Conservation (phyloP, 2,113 vertebrate species). For the Rhabdornis inornatus region DNA sequence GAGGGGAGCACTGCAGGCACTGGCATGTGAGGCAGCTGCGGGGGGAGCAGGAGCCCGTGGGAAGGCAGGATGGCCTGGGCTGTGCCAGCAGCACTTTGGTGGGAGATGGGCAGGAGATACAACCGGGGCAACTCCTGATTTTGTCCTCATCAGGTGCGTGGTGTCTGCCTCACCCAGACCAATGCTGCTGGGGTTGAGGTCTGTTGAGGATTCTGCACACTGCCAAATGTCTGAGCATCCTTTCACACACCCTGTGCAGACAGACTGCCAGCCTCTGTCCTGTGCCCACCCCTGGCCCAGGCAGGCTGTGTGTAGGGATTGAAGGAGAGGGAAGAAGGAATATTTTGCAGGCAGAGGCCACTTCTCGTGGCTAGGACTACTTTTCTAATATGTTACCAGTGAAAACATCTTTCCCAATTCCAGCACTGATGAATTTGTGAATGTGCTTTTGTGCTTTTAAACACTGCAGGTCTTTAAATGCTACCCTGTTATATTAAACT, state of each 20-base stretch:
- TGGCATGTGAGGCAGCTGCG: not conserved
- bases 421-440: conserved; percentile 11
- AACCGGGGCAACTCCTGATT: not conserved
- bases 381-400: not conserved
- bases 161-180: not conserved
- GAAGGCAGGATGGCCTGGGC: not conserved
- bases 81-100: not conserved
- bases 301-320: not conserved
- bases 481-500: conserved; percentile 57
- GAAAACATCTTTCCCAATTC: not conserved
- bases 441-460: conserved; percentile 29
- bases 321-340: not conserved
- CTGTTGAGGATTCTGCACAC: not conserved
- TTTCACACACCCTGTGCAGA: not conserved
- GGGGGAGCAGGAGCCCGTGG: not conserved
- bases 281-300: not conserved
- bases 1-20: not conserved
- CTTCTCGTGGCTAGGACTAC: not conserved
- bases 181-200: not conserved
- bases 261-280: not conserved
- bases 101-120: not conserved
- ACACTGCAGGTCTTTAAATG: conserved; percentile 53
- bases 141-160: not conserved
- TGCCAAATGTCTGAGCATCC: not conserved
- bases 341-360: not conserved